Percentiles rank a stretch among this genome's conserved stretches.
These are phyloP conservation scores for Diaphora mendica DNA, from an alignment of 2,888 invertebrate genomes.

Conservation along the genomic window DNA sequence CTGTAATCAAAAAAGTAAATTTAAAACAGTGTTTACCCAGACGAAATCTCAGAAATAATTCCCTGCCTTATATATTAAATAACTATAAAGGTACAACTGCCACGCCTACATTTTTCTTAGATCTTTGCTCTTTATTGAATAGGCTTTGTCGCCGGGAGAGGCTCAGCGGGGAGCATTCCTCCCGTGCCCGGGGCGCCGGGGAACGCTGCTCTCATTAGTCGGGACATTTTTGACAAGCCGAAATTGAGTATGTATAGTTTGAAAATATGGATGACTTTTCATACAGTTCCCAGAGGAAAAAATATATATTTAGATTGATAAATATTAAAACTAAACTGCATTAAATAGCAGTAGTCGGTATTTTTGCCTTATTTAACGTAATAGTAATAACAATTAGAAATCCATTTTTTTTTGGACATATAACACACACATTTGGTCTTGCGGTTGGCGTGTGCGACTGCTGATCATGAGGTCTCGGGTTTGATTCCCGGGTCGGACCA, in stretches of 20 bases:
- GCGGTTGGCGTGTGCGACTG: too few relatives aligned
- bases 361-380: too few relatives aligned
- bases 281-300: background rate
- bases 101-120: conserved; percentile 40
- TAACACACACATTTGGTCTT: too few relatives aligned
- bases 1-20: background rate
- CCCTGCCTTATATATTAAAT: background rate
- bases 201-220: conserved; percentile 60
- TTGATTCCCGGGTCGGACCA: too few relatives aligned
- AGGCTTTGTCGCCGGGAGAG: conserved; percentile 55
- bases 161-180: conserved; percentile 46
- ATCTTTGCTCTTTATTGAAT: conserved; percentile 56
- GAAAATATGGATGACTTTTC: background rate
- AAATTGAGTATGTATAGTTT: conserved; percentile 19
- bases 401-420: too few relatives aligned
- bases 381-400: too few relatives aligned
- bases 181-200: conserved; percentile 33
- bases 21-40: background rate
- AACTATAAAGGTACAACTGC: conserved; percentile 6
- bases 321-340: too few relatives aligned
- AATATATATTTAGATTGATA: too few relatives aligned
- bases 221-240: conserved; percentile 53
- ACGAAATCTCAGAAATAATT: background rate
- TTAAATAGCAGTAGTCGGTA: too few relatives aligned
- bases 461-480: too few relatives aligned